A percentile compares a stretch with the other conserved stretches of the same genome.
Conservation (phyloP, 2,888 invertebrate genomes). For the Nudaria mundana region DNA sequence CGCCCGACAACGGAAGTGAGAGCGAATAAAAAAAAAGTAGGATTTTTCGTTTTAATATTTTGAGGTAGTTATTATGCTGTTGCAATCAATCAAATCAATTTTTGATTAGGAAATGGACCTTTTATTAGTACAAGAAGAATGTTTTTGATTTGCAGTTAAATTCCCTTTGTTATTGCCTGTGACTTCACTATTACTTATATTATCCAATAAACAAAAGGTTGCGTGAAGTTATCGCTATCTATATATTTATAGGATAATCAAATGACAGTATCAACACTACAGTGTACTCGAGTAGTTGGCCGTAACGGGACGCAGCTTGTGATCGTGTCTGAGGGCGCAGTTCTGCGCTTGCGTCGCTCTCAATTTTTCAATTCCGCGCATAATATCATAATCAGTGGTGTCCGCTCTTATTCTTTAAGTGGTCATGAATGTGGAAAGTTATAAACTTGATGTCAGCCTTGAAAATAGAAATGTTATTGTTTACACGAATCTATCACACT, state of each 20-base stretch:
- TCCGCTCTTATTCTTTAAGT: slow-evolving; percentile 32
- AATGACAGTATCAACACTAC: neutral
- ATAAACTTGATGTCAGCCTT: slow-evolving; percentile 53
- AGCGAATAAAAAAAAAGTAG: too few relatives aligned
- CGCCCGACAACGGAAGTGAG: too few relatives aligned
- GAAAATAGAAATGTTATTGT: slow-evolving; percentile 60
- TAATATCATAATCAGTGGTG: slow-evolving; percentile 33
- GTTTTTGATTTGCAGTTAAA: too few relatives aligned
- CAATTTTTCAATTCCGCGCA: slow-evolving; percentile 56
- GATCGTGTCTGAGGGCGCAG: slow-evolving; percentile 9
- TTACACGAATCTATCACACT: slow-evolving; percentile 37
- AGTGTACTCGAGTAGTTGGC: slow-evolving; percentile 11
- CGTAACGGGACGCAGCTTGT: neutral
- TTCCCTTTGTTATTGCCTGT: too few relatives aligned
- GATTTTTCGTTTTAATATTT: too few relatives aligned
- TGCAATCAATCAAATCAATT: too few relatives aligned
- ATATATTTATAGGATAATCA: neutral
- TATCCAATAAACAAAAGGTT: neutral
- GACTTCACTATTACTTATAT: neutral
- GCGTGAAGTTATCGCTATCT: neutral
- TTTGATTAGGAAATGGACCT: too few relatives aligned
- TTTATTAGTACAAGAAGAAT: too few relatives aligned
- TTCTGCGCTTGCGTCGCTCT: slow-evolving; percentile 14
- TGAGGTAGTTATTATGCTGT: too few relatives aligned
- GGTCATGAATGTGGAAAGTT: slow-evolving; percentile 61